Percentiles rank a stretch among this genome's conserved stretches.
Evolutionary conservation across 2,797 vertebrate species (phyloP).

Genomic region (Leptatherina wallacei): DNA sequence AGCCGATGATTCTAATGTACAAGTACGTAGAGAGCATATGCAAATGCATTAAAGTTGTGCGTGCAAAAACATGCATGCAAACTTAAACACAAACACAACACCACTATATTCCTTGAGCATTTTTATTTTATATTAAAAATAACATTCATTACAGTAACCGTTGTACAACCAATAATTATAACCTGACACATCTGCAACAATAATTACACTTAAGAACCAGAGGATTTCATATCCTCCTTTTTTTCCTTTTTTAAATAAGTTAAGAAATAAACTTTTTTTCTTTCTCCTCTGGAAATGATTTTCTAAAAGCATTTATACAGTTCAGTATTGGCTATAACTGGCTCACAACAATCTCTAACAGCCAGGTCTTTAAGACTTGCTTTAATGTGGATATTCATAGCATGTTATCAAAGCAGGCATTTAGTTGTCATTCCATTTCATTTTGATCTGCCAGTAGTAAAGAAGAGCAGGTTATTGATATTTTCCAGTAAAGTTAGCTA

Average conservation of each 20-base stretch:
- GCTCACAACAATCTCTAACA: slow-evolving; percentile 62
- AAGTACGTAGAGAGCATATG: neutral
- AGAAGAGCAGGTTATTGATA: slow-evolving; percentile 65
- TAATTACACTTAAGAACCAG: slow-evolving; percentile 80
- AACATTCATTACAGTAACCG: slow-evolving; percentile 83
- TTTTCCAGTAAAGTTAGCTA: slow-evolving; percentile 68
- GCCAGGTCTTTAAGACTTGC: slow-evolving; percentile 68
- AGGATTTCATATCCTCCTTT: slow-evolving; percentile 62
- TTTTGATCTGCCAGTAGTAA: slow-evolving; percentile 65
- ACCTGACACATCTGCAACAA: slow-evolving; percentile 74
- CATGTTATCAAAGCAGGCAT: slow-evolving; percentile 67
- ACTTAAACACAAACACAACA: neutral
- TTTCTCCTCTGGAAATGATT: slow-evolving; percentile 46
- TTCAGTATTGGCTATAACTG: slow-evolving; percentile 70
- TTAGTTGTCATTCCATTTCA: slow-evolving; percentile 62
- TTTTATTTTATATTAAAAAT: slow-evolving; percentile 85
- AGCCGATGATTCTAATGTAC: slow-evolving; percentile 13
- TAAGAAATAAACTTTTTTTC: slow-evolving; percentile 75
- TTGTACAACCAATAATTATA: slow-evolving; percentile 79
- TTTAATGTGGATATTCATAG: slow-evolving; percentile 65
- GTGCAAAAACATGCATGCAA: neutral
- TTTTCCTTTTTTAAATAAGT: slow-evolving; percentile 80
- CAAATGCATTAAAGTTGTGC: neutral
- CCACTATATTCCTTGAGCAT: slow-evolving; percentile 48
- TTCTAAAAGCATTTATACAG: slow-evolving; percentile 68